These are phyloP conservation scores for Caenorhabditis latens DNA, from an alignment of 1,140 invertebrate genomes.

Conservation along the genomic window DNA sequence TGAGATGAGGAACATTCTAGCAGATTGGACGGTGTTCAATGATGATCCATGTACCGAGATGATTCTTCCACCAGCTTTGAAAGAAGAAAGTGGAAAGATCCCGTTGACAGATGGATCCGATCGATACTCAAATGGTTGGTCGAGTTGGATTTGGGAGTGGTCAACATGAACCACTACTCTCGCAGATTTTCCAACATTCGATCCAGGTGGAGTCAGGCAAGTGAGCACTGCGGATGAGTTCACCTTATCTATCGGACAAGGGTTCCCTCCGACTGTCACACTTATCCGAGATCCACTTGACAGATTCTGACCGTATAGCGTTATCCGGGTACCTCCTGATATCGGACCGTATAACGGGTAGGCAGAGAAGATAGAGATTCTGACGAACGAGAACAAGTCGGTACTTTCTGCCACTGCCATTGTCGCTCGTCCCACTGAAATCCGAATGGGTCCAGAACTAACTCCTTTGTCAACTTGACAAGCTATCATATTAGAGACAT, in stretches of 20 bases:
- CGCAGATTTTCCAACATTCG: constrained; percentile 82
- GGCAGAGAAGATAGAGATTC: constrained; percentile 84
- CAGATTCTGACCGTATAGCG: constrained; percentile 89
- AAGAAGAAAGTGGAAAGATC: constrained; percentile 78
- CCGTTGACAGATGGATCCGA: constrained; percentile 87
- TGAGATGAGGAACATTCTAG: constrained; percentile 71
- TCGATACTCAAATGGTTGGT: constrained; percentile 85
- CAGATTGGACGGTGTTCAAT: constrained; percentile 71
- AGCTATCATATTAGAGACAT: constrained; percentile 49
- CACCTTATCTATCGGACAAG: constrained; percentile 88
- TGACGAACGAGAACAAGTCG: constrained; percentile 79
- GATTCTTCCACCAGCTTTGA: constrained; percentile 87
- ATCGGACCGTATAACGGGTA: constrained; percentile 89
- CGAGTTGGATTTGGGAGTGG: constrained; percentile 14
- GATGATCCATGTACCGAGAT: constrained; percentile 82
- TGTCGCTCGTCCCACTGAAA: constrained; percentile 71
- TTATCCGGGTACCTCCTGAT: constrained; percentile 92
- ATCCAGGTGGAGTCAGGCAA: background rate
- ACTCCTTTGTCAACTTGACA: constrained; percentile 61
- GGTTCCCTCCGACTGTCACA: constrained; percentile 88
- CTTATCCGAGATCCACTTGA: constrained; percentile 92
- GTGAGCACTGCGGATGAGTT: constrained; percentile 72
- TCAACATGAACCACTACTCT: constrained; percentile 13
- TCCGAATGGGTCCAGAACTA: constrained; percentile 69
- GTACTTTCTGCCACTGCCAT: constrained; percentile 68